Conservation (phyloP, 1,140 invertebrate species). For the Aporrectodea caliginosa region DNA sequence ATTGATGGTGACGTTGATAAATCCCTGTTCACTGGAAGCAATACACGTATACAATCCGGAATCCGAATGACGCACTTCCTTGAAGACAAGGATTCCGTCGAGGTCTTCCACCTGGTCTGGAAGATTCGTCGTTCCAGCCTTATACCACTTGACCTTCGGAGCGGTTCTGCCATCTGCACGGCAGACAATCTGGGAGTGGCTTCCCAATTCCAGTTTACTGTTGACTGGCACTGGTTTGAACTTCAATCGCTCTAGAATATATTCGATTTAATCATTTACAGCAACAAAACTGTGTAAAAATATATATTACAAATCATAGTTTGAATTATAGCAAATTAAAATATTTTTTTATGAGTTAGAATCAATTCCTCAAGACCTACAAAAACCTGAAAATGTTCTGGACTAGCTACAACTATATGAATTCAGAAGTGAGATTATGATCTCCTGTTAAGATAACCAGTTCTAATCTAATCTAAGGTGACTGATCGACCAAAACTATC, state of each 20-base stretch:
- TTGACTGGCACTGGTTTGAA: slow-evolving; percentile 75
- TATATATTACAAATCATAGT: too few species aligned
- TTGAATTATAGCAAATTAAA: too few species aligned
- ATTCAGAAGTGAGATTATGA: too few species aligned
- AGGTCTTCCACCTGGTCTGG: slow-evolving; percentile 70
- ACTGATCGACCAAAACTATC: too few species aligned
- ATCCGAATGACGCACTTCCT: slow-evolving; percentile 70
- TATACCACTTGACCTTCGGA: slow-evolving; percentile 76
- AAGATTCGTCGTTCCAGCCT: slow-evolving; percentile 59
- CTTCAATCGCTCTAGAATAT: slow-evolving; percentile 68
- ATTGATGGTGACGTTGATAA: slow-evolving; percentile 78
- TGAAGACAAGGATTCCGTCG: slow-evolving; percentile 78
- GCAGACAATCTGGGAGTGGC: slow-evolving; percentile 76
- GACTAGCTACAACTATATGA: too few species aligned
- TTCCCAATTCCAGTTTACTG: slow-evolving; percentile 75
- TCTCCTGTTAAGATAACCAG: too few species aligned
- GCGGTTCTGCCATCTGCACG: slow-evolving; percentile 76
- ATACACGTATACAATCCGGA: slow-evolving; percentile 66
- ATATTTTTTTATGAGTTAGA: too few species aligned
- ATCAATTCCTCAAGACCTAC: too few species aligned
- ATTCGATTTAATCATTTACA: too few species aligned
- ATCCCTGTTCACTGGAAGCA: slow-evolving; percentile 70
- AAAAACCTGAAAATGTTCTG: too few species aligned
- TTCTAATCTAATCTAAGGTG: too few species aligned
- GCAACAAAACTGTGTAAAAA: too few species aligned